Evolutionary conservation across 2,888 invertebrate species (phyloP).

Genomic region (Cerceris rybyensis): DNA sequence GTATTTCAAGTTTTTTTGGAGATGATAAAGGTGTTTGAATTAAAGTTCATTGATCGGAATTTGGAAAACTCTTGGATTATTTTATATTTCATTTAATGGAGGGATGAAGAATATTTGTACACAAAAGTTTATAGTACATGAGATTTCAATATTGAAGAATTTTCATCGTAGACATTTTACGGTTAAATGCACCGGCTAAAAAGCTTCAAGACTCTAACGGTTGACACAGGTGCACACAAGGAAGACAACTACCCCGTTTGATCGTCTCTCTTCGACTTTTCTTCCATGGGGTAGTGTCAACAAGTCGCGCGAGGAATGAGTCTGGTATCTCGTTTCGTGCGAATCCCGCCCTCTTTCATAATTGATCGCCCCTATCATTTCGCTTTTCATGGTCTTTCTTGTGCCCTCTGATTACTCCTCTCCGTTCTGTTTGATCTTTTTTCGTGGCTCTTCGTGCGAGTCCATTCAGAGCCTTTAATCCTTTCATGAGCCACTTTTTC

Average conservation of each 20-base stretch:
- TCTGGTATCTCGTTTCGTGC: slow-evolving; percentile 30
- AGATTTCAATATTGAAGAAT: too few relatives aligned
- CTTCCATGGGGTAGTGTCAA: slow-evolving; percentile 43
- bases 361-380: slow-evolving; percentile 53
- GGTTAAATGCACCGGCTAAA: background rate
- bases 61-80: too few relatives aligned
- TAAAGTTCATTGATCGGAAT: too few relatives aligned
- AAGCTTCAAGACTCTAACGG: background rate
- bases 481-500: slow-evolving; percentile 34
- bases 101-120: too few relatives aligned
- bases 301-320: slow-evolving; percentile 24
- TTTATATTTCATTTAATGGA: too few relatives aligned
- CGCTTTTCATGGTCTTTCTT: slow-evolving; percentile 36
- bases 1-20: too few relatives aligned
- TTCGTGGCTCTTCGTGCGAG: slow-evolving; percentile 32
- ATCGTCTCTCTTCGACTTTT: slow-evolving; percentile 34
- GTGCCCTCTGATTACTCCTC: slow-evolving; percentile 34
- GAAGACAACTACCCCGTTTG: slow-evolving; percentile 14
- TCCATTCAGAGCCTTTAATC: slow-evolving; percentile 46
- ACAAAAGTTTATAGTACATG: too few relatives aligned
- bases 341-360: slow-evolving; percentile 52
- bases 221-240: background rate
- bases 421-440: slow-evolving; percentile 50
- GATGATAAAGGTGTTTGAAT: too few relatives aligned
- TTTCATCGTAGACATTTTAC: background rate